These are phyloP conservation scores for Lysandra bellargus DNA, from an alignment of 2,888 invertebrate species.

Conservation along the genomic window DNA sequence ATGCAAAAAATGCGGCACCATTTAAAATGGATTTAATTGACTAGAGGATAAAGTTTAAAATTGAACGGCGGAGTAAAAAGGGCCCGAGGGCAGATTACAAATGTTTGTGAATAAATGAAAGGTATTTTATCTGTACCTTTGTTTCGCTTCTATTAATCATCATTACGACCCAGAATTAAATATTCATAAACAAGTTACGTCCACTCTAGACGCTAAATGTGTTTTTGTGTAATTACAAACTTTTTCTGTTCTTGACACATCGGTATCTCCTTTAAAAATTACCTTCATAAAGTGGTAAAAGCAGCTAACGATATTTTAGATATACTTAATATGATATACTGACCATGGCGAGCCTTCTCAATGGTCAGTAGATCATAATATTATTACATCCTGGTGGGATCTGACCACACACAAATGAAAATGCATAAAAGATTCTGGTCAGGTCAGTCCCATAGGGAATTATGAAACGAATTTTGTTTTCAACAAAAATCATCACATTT, in stretches of 20 bases:
- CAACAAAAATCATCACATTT: too few relatives aligned
- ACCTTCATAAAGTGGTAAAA: too few relatives aligned
- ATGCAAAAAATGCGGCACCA: background rate
- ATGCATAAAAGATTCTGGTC: too few relatives aligned
- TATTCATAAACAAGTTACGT: constrained; percentile 16
- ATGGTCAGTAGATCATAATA: too few relatives aligned
- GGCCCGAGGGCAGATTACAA: constrained; percentile 8
- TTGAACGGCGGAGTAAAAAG: constrained; percentile 4
- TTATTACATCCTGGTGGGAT: too few relatives aligned
- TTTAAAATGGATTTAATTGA: constrained; percentile 13
- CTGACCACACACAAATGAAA: too few relatives aligned
- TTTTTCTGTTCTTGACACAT: background rate
- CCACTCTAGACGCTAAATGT: background rate
- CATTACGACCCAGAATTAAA: constrained; percentile 16
- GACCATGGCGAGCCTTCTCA: too few relatives aligned
- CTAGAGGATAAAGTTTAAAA: background rate
- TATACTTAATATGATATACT: too few relatives aligned
- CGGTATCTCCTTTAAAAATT: too few relatives aligned
- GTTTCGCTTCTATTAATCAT: constrained; percentile 20
- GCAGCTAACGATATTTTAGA: too few relatives aligned
- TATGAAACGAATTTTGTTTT: too few relatives aligned
- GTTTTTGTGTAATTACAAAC: background rate
- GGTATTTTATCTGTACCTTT: constrained; percentile 20
- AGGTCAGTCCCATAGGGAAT: too few relatives aligned
- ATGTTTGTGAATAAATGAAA: constrained; percentile 22